Percentiles rank a stretch among this genome's conserved stretches.
Evolutionary conservation across 2,797 vertebrate genomes (phyloP).

Genomic region (Lepus oiostolus): DNA sequence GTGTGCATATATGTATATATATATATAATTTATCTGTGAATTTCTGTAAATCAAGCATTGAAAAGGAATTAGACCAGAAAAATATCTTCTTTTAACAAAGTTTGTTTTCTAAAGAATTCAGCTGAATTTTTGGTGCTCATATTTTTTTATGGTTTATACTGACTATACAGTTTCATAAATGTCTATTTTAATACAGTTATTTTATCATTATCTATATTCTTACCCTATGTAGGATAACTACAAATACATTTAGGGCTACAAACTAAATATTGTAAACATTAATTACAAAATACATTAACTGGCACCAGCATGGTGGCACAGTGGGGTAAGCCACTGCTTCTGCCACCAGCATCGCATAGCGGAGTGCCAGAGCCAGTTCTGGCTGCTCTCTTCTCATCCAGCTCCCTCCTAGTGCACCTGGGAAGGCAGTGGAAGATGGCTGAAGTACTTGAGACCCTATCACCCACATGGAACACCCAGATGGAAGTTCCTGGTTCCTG

Average conservation of each 20-base stretch:
- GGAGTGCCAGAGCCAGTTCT: no score
- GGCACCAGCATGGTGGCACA: no score
- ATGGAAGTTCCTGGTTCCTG: no score
- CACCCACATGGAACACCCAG: no score
- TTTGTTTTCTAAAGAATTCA: background rate
- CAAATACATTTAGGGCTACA: background rate
- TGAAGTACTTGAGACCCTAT: no score
- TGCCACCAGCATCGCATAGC: no score
- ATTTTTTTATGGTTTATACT: background rate
- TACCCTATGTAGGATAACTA: background rate
- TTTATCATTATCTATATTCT: background rate
- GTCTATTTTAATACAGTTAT: background rate
- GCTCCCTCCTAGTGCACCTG: no score
- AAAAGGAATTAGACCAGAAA: background rate
- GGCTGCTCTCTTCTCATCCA: no score
- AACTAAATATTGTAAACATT: slow-evolving; percentile 29
- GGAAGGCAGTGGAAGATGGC: no score
- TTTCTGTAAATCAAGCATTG: background rate
- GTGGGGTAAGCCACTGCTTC: no score
- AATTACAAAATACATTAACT: slow-evolving; percentile 7
- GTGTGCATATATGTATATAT: background rate
- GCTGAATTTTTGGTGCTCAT: background rate
- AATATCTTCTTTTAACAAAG: background rate
- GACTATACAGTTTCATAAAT: background rate
- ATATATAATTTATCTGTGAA: background rate